Percentiles rank a stretch among this genome's conserved stretches.
Conservation (phyloP, 64 coral and sea anemone species). For the Porites lutea region DNA sequence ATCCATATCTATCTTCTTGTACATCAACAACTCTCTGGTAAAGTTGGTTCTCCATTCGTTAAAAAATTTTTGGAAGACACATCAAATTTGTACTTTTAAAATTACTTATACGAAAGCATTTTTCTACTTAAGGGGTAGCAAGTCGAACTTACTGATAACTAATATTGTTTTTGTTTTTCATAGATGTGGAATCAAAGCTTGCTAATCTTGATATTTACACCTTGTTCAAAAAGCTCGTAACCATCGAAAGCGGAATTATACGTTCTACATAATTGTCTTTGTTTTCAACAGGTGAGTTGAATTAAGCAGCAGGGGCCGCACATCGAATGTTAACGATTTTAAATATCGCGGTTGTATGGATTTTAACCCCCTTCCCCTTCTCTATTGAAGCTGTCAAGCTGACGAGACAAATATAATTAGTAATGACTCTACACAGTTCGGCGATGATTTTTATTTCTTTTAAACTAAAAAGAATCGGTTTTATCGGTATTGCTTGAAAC, state of each 20-base stretch:
- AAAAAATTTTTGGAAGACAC: not conserved
- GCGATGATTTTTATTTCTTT: too few species aligned
- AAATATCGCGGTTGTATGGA: not conserved
- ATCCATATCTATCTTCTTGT: not conserved
- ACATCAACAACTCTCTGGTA: not conserved
- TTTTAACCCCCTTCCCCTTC: not conserved
- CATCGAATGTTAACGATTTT: not conserved
- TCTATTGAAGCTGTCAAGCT: not conserved
- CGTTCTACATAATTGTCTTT: not conserved
- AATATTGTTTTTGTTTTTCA: constrained; percentile 7
- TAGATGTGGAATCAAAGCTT: constrained; percentile 18
- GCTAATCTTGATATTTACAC: not conserved
- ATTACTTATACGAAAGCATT: not conserved
- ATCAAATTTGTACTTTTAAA: not conserved
- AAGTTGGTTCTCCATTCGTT: not conserved
- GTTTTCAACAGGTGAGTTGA: not conserved
- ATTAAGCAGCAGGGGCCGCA: not conserved
- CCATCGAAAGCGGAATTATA: constrained; percentile 12
- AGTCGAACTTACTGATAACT: not conserved
- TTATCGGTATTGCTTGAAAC: too few species aligned
- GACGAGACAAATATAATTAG: too few species aligned
- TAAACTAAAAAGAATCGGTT: too few species aligned
- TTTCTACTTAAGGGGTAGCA: not conserved
- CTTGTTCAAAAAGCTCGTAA: not conserved
- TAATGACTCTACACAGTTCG: too few species aligned